Evolutionary conservation across 2,113 vertebrate species (phyloP), one percentile per base, ranked within the genome.

Genomic region (Polypterus senegalus): DNA sequence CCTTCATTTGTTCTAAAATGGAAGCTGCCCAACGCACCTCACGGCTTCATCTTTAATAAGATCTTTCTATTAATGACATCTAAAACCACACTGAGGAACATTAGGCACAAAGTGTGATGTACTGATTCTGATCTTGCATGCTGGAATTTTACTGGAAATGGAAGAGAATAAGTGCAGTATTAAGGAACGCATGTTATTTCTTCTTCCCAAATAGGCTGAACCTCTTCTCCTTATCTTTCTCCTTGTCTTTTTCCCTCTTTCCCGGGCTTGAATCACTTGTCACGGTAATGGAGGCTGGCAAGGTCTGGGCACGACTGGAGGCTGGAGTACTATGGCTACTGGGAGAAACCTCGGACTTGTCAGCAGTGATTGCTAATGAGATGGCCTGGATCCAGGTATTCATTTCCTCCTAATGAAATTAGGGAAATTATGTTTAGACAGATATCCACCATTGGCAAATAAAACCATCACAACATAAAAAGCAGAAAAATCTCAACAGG

Each of bases 181-280:
- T 75, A 10, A 59, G 63, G 47, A 55, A 60, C 54, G 27, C 69
- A 71, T 71, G 80, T 90, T 89, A 91, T 69, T 98, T 98, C 85
- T 97, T 98, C 81, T 97, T 98, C 82, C 94, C 92, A 78, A 98
- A 98, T 69, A 97, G 86, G 74, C 92, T 97, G 84, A 97, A 97
- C 70, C 95, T 86, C 73, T 98, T 98, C 79, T 97, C 95, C 69
- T 94, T 92, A 76, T 82, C 80, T 63, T 82, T 81, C 73, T 98
- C 94, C 79, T 96, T 98, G 75, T 97, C 92, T 72, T 95, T 97
- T 73, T 95, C 92, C 63, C 88, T 89, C 80, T 92, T 94, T 63
- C 92, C 92, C 5, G 92, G 92, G 79, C 93, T 96, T 64, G 92
- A 93, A 74, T 96, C 93, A 56, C 83, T 89, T 73, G 88, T 84